Evolutionary conservation across 2,888 invertebrate species (phyloP), one percentile per base, ranked within the genome.

Genomic region (Drosophila demipolita): DNA sequence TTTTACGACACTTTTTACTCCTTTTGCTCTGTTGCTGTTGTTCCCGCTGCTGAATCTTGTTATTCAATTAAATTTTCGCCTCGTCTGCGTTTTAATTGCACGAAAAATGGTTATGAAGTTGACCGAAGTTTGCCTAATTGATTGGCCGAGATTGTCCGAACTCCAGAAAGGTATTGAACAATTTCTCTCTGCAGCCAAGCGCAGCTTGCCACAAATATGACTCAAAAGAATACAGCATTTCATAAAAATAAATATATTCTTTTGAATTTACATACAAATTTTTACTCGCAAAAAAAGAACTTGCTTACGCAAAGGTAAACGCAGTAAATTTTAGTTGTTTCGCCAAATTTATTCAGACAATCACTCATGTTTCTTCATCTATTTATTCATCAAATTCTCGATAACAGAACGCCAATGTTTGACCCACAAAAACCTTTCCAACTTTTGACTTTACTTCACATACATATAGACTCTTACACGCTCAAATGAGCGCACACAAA

Each of bases 11-110:
- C 52, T 76, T 90, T 74, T 80, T 73, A 55, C 63, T 58, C 58
- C 53, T 48, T 50, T 59, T 60, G 20, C 55, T 63, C 45, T 61
- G 36, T 50, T 67, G 50, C 3, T 38, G 3, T 36, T 59, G 35
- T 17, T 72, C 49, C n/a, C 38, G n/a, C n/a, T 58, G 26, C 45
- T 63, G 48, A 49, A 64, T 77, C 73, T 87, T 80, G 84, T 86
- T 89, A 89, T 90, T 85, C 84, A 89, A 90, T 90, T 89, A 83
- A 86, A 73, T 71, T 65, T 68, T 54, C 67, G 75, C 65, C 82
- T 60, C 68, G 70, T 63, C 71, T 74, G 68, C 54, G 38, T 80
- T 83, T 85, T 90, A 85, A 89, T 85, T 83, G 89, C 75, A 78
- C 73, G 82, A 74, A 83, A 87, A 83, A 80, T 87, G 71, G 45